Conservation (phyloP, 2,113 vertebrate genomes). For the Rhinolophus ferrumequinum region DNA sequence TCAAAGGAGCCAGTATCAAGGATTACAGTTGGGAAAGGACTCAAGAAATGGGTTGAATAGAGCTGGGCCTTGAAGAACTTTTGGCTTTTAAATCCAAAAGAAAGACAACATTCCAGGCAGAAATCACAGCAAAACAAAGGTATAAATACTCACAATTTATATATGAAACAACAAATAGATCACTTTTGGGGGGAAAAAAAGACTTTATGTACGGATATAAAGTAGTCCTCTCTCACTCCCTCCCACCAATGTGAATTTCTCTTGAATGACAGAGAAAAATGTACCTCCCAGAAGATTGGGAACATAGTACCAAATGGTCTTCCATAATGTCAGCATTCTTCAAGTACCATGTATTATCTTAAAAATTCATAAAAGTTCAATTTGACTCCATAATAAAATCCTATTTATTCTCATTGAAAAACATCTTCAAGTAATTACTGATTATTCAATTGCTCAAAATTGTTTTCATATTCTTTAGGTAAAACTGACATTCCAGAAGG, state of each 20-base stretch:
- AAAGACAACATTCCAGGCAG: not conserved
- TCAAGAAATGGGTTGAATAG: not conserved
- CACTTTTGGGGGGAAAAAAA: not conserved
- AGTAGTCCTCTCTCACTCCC: not conserved
- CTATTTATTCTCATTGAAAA: constrained; percentile 27
- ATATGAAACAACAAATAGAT: not conserved
- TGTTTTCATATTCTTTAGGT: not conserved
- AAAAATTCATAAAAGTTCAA: not conserved
- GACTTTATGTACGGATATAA: not conserved
- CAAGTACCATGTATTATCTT: not conserved
- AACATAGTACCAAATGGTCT: not conserved
- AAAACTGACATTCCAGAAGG: constrained; percentile 18
- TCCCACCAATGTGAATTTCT: not conserved
- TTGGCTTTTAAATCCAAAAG: not conserved
- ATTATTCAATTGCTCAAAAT: not conserved
- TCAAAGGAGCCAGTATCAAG: not conserved
- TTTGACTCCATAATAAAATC: not conserved
- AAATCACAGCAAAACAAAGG: not conserved
- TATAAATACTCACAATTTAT: not conserved
- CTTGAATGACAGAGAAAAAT: not conserved
- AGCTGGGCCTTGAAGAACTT: not conserved
- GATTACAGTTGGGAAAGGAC: not conserved
- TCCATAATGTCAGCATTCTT: not conserved
- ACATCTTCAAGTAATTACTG: not conserved
- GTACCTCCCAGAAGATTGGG: not conserved